Conservation (phyloP, 2,888 invertebrate species). For the Barypeithes pellucidus region DNA sequence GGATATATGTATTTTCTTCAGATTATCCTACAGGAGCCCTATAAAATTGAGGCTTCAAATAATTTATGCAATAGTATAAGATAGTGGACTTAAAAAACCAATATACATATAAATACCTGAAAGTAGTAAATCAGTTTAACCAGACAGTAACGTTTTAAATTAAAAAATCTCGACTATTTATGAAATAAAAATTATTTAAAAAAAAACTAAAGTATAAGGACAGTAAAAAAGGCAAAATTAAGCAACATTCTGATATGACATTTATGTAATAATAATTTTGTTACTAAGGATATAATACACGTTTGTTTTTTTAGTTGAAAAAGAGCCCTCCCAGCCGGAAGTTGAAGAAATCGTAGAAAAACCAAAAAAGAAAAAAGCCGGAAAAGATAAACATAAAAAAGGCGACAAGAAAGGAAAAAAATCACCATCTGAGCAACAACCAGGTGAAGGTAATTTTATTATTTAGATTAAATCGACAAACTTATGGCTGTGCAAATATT, state of each 20-base stretch:
- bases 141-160: too few species aligned
- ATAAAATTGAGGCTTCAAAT: too few species aligned
- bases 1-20: too few species aligned
- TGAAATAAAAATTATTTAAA: too few species aligned
- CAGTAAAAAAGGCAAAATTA: not conserved
- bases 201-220: not conserved
- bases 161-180: too few species aligned
- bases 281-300: not conserved
- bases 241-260: not conserved
- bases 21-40: too few species aligned
- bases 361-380: conserved; percentile 57
- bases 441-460: conserved; percentile 24
- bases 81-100: too few species aligned
- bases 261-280: not conserved
- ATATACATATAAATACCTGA: not conserved
- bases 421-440: conserved; percentile 35
- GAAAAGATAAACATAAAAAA: conserved; percentile 51
- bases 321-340: conserved; percentile 51
- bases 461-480: too few species aligned
- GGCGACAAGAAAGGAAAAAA: conserved; percentile 55
- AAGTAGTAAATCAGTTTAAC: not conserved
- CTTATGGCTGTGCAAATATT: too few species aligned
- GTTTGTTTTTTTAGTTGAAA: conserved; percentile 57
- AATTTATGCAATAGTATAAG: not conserved
- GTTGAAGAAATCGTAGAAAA: conserved; percentile 49